Evolutionary conservation across 2,797 vertebrate genomes (phyloP).

Genomic region (Rhynchonycteris naso): DNA sequence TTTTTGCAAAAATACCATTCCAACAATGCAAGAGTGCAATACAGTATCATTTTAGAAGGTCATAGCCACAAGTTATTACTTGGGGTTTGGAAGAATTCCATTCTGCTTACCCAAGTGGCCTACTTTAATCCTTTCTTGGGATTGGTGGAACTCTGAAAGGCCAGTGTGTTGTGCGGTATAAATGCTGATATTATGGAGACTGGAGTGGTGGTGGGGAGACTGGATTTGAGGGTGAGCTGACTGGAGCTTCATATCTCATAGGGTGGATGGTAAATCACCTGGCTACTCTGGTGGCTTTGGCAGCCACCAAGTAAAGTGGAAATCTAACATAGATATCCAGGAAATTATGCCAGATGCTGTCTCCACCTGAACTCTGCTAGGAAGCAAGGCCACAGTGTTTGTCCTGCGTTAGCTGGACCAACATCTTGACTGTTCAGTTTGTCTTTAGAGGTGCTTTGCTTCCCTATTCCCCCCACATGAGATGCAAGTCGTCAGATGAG

Average conservation of each 20-base stretch:
- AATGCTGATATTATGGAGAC: background rate
- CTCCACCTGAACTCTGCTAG: background rate
- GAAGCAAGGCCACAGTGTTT: background rate
- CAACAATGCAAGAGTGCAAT: background rate
- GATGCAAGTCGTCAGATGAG: background rate
- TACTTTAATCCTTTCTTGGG: slow-evolving; percentile 42
- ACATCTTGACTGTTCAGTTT: rapidly evolving
- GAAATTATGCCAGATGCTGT: background rate
- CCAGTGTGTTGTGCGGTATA: background rate
- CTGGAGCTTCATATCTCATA: background rate
- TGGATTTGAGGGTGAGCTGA: background rate
- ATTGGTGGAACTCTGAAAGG: slow-evolving; percentile 58
- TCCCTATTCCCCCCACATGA: background rate
- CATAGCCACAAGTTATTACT: background rate
- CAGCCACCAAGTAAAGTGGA: background rate
- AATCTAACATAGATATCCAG: background rate
- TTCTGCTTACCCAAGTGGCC: background rate
- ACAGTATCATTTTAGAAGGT: background rate
- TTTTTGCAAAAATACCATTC: background rate
- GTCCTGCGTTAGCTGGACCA: background rate
- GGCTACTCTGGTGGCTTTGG: background rate
- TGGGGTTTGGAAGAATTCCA: background rate
- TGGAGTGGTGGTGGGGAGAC: rapidly evolving
- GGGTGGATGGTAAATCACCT: background rate
- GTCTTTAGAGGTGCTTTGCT: background rate